These are phyloP conservation scores for Ypsolopha scabrella DNA, from an alignment of 2,888 invertebrate species.

Conservation along the genomic window DNA sequence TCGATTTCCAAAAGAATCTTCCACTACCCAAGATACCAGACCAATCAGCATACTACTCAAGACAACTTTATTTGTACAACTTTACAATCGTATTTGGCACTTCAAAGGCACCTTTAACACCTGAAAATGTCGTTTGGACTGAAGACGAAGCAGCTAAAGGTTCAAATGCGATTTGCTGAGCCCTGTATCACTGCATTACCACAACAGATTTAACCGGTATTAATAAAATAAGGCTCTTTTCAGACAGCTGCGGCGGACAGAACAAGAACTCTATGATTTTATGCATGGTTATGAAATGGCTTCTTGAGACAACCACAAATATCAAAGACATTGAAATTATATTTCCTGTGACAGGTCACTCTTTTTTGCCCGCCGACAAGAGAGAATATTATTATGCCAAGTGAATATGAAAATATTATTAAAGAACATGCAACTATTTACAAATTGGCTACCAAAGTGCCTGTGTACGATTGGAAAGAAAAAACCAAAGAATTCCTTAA, in stretches of 20 bases:
- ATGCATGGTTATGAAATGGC: too few species aligned
- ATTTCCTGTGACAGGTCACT: too few species aligned
- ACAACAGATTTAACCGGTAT: slow-evolving; percentile 5
- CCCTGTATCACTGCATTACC: slow-evolving; percentile 15
- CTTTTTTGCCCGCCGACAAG: too few species aligned
- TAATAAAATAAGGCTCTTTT: slow-evolving; percentile 16
- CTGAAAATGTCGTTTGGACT: slow-evolving; percentile 18
- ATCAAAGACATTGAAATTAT: too few species aligned
- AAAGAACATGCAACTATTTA: too few species aligned
- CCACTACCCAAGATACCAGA: slow-evolving; percentile 21
- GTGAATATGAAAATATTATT: too few species aligned
- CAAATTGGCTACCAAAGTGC: too few species aligned
- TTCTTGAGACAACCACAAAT: too few species aligned
- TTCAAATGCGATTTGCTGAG: slow-evolving; percentile 23
- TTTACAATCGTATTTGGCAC: slow-evolving; percentile 17
- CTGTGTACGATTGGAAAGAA: too few species aligned
- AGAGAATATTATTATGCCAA: too few species aligned
- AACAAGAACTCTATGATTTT: slow-evolving; percentile 21
- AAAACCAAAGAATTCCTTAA: too few species aligned
- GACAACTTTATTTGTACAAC: slow-evolving; percentile 21
- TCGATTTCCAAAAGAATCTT: slow-evolving; percentile 26
- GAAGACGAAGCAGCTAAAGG: slow-evolving; percentile 22
- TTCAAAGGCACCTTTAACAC: slow-evolving; percentile 11
- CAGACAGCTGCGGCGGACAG: slow-evolving; percentile 24
- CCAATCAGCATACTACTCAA: slow-evolving; percentile 21